Percentiles rank a stretch among this genome's conserved stretches.
phyloP scores from a whole-genome alignment of 2,888 invertebrate genomes.

The Coleophora flavipennella region DNA sequence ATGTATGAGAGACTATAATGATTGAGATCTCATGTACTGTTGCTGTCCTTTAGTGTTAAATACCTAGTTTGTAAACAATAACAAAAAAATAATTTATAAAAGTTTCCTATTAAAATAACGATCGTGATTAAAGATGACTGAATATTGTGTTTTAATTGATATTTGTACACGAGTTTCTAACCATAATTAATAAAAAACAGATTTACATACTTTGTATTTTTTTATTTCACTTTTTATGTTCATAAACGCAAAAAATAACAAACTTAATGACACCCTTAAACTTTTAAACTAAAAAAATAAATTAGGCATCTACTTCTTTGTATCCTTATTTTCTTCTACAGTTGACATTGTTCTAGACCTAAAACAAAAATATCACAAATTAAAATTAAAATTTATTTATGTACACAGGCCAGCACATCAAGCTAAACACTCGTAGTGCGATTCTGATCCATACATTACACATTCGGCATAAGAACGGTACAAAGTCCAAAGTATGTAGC shows the following conservation, averaged over 20 bases:
- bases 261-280: slow-evolving; percentile 12
- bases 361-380: slow-evolving; percentile 21
- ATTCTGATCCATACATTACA: no score
- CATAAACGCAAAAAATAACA: slow-evolving; percentile 26
- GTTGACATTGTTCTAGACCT: slow-evolving; percentile 38
- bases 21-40: slow-evolving; percentile 3
- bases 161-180: no score
- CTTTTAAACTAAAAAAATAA: slow-evolving; percentile 20
- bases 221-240: slow-evolving; percentile 20
- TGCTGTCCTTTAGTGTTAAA: no score
- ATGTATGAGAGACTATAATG: no score
- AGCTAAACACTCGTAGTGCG: no score
- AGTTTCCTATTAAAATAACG: not conserved
- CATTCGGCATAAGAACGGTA: no score
- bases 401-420: no score
- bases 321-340: slow-evolving; percentile 36
- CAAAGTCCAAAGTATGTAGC: no score
- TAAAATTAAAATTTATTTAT: not conserved
- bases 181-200: no score
- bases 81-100: no score
- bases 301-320: slow-evolving; percentile 27
- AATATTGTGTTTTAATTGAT: slow-evolving; percentile 17
- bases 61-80: no score
- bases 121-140: slow-evolving; percentile 19
- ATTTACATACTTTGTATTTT: no score